These are phyloP conservation scores for Tachuris rubrigastra DNA, from an alignment of 2,113 vertebrate species.

Conservation along the genomic window DNA sequence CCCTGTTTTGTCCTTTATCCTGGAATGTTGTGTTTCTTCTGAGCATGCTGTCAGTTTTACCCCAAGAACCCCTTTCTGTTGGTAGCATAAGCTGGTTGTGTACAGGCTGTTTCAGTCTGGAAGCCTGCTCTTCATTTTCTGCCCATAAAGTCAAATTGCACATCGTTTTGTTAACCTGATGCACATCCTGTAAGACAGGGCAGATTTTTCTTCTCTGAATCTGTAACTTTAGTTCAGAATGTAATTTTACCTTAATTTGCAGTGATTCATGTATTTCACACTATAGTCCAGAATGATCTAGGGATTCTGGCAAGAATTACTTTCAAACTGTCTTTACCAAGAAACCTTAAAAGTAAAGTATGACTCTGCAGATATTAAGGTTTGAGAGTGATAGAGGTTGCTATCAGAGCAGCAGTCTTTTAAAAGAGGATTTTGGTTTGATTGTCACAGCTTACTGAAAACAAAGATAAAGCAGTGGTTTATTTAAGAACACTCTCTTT, in stretches of 20 bases:
- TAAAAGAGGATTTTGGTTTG: not conserved
- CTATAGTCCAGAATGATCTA: not conserved
- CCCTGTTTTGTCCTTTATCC: not conserved
- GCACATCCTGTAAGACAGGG: not conserved
- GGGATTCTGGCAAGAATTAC: not conserved
- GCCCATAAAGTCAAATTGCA: not conserved
- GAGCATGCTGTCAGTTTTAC: not conserved
- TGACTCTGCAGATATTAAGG: not conserved
- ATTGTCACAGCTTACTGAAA: constrained; percentile 28
- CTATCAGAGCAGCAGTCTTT: constrained; percentile 6
- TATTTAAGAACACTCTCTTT: not conserved
- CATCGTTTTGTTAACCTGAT: not conserved
- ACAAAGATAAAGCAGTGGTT: not conserved
- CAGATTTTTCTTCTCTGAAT: not conserved
- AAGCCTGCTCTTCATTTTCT: not conserved
- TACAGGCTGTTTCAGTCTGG: not conserved
- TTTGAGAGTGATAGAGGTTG: constrained; percentile 24
- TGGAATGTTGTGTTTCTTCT: not conserved
- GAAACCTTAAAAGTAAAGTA: constrained; percentile 23
- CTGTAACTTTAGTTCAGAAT: not conserved
- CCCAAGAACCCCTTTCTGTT: not conserved
- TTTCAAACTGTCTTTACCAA: constrained; percentile 16
- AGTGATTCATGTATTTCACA: not conserved
- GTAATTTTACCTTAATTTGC: constrained; percentile 16
- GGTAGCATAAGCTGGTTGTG: not conserved